Conservation (phyloP, 2,888 invertebrate genomes). For the Rhabditoides inermis region DNA sequence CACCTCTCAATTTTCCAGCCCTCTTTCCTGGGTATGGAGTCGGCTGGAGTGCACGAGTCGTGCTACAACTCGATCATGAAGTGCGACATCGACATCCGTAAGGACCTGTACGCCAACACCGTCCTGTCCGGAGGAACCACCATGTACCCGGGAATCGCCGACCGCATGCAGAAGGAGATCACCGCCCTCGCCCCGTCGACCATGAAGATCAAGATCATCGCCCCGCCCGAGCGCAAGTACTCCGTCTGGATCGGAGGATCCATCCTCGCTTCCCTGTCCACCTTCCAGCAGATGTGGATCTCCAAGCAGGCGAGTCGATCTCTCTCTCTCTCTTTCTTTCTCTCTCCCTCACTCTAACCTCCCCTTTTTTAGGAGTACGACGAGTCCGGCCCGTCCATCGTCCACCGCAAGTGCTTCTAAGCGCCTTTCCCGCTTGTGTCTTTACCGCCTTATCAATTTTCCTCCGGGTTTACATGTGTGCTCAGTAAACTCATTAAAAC, state of each 20-base stretch:
- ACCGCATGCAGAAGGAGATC: slow-evolving; percentile 86
- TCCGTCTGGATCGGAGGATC: slow-evolving; percentile 97
- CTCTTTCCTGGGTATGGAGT: slow-evolving; percentile 67
- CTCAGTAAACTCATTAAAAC: too few species aligned
- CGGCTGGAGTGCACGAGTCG: slow-evolving; percentile 62
- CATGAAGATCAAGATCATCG: slow-evolving; percentile 60
- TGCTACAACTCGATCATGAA: slow-evolving; percentile 82
- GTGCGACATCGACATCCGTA: slow-evolving; percentile 82
- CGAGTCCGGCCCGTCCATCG: slow-evolving; percentile 48
- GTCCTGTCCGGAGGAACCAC: slow-evolving; percentile 59
- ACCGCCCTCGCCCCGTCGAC: too few species aligned
- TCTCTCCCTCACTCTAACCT: too few species aligned
- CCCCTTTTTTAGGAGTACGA: too few species aligned
- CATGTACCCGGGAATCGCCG: slow-evolving; percentile 93
- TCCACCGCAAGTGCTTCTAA: too few species aligned
- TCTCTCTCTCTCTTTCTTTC: too few species aligned
- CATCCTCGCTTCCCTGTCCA: slow-evolving; percentile 80
- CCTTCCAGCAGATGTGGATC: slow-evolving; percentile 82
- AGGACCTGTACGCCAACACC: slow-evolving; percentile 72
- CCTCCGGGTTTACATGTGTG: too few species aligned
- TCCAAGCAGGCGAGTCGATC: slow-evolving; percentile 62
- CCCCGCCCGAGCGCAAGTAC: slow-evolving; percentile 80
- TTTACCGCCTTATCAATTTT: too few species aligned
- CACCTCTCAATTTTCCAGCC: too few species aligned
- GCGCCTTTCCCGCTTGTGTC: too few species aligned